Base-by-base conservation (phyloP, 2,888 invertebrate species). In the Epinotia brunnichana region DNA sequence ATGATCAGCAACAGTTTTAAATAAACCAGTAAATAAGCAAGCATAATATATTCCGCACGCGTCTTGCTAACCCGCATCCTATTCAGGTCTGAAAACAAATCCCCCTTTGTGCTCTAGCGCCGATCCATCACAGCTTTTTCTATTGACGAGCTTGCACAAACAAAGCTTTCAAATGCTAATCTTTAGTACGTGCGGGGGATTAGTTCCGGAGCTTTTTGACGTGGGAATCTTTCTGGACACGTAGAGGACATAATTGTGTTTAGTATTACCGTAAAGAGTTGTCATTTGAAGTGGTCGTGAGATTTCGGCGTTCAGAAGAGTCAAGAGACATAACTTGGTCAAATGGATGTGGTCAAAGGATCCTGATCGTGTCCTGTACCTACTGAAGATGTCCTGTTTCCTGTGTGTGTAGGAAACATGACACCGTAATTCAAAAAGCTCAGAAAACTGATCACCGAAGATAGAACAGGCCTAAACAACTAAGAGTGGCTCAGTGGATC, bases 141-240 rank as follows among this genome's bases (percentile, higher is more conserved):
- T 88, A 90, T 90, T 90, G 90, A 88, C 87, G 86, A 88, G 89
- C 89, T 89, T 89, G 88, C 87, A 88, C 90, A 92, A 92, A 93
- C 91, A 91, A 90, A 86, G 88, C 87, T 90, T 92, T 92, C 88
- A 90, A 90, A 92, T 90, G 91, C 87, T 91, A 92, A 93, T 92
- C 83, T 85, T 76, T 77, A 79, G 88, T 88, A 91, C 92, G 92
- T 93, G 92, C 85, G 75, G 76, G 77, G 87, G 88, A 90, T 92
- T 90, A 88, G 91, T 92, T 90, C 90, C 88, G 88, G 80, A 74
- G 68, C 76, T 76, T 76, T 77, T 48, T 41, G 64, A 85, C 89
- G 91, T 92, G 92, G 91, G 92, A 92, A 92, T 85, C 85, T 82
- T 82, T 80, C 81, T 71, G 76, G 73, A 29, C 69, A 68, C 57